Base-by-base conservation (phyloP, 2,797 vertebrate genomes). In the Coluber constrictor region DNA sequence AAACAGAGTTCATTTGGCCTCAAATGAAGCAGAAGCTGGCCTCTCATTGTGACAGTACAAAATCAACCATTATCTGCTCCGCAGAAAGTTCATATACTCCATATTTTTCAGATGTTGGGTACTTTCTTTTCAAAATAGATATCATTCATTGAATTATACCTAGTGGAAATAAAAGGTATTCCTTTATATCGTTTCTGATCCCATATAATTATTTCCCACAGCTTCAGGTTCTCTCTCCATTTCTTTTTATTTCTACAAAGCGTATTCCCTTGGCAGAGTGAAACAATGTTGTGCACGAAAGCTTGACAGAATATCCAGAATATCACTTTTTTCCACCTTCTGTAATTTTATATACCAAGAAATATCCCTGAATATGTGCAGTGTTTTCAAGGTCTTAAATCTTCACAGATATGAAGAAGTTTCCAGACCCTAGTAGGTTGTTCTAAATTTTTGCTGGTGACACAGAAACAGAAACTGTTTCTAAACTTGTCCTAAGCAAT, bases 251-350 rank as follows among this genome's bases (percentile, higher is more conserved):
- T 90, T 91, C 0, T 88, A 5, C 8, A 60, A 23, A 83, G 23
- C 15, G 20, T 1, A 86, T 66, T 96, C 66, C 32, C 1, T 94
- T 51, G 91, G 25, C 12, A 93, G n/a, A 2, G 20, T 4, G 57
- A 2, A 92, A 25, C 0, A 93, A 91, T 87, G 29, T 1, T 61
- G 3, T 9, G 3, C 66, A 74, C 66, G 96, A 96, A 61, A 93
- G 43, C 37, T 61, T 95, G 66, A 95, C 90, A n/a, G 95, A 96
- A 96, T 1, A 66, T 60, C 10, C 89, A 29, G 95, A 96, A 96
- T 1, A 66, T 66, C 10, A 15, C 70, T 88, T 54, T 59, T 18
- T n/a, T 0, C 27, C 1, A 43, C 13, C 54, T 61, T 55, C 10
- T 37, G 89, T 94, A 10, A 66, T 93, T 97, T 94, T 83, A 92